phyloP scores from a whole-genome alignment of 35 echinoderm and acorn worm genomes.

The Apostichopus parvimensis region DNA sequence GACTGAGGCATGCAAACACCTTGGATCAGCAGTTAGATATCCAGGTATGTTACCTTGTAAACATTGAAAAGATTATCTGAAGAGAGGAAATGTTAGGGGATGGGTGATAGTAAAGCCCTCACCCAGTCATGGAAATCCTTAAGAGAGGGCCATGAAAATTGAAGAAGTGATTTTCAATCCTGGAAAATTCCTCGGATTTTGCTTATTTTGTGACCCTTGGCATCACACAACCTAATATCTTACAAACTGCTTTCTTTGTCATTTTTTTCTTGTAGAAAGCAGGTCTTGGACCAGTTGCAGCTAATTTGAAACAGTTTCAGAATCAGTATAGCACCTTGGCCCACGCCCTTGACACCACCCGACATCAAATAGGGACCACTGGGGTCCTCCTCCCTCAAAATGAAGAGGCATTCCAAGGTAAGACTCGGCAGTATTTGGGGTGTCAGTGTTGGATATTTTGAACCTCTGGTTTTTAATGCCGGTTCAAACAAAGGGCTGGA shows the following conservation, averaged over 20 bases:
- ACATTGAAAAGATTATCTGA: too few relatives aligned
- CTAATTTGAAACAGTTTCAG: conserved; percentile 67
- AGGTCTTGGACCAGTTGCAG: conserved; percentile 79
- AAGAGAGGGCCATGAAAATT: too few relatives aligned
- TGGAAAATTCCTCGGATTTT: too few relatives aligned
- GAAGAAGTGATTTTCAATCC: too few relatives aligned
- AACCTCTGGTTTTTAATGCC: too few relatives aligned
- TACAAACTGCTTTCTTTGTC: too few relatives aligned
- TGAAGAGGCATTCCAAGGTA: conserved; percentile 67
- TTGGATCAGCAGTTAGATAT: conserved; percentile 79
- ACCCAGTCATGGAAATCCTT: too few relatives aligned
- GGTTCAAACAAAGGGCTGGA: too few relatives aligned
- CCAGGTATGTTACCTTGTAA: conserved; percentile 53
- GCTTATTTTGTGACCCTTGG: too few relatives aligned
- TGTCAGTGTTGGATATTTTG: background rate
- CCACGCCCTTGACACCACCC: conserved; percentile 84
- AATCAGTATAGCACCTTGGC: conserved; percentile 81
- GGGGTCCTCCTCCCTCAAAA: conserved; percentile 70
- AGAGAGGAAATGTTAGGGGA: too few relatives aligned
- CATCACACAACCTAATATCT: too few relatives aligned
- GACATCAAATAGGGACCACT: conserved; percentile 70
- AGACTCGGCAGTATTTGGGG: background rate
- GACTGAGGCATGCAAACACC: conserved; percentile 71
- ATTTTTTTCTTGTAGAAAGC: conserved; percentile 41
- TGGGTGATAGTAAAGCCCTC: too few relatives aligned